These are phyloP conservation scores for Incurvaria masculella DNA, from an alignment of 2,888 invertebrate species.

Conservation along the genomic window DNA sequence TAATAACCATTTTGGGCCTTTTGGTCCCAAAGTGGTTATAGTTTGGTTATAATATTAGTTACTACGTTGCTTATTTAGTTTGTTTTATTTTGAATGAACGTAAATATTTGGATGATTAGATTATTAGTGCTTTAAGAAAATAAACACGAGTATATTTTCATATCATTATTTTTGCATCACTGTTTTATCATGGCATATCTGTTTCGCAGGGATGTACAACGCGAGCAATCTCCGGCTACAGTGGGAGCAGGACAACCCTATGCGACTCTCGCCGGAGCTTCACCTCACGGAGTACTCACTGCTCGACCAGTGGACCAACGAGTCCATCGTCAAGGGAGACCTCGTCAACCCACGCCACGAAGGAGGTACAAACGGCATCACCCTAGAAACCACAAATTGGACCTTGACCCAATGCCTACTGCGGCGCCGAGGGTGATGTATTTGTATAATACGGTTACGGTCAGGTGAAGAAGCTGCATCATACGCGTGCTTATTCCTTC, in stretches of 20 bases:
- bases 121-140: too few relatives aligned
- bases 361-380: slow-evolving; percentile 60
- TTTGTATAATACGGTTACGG: neutral
- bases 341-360: slow-evolving; percentile 66
- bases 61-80: too few relatives aligned
- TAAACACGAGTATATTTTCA: neutral
- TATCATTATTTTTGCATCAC: slow-evolving; percentile 14
- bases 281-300: slow-evolving; percentile 80
- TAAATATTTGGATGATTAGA: too few relatives aligned
- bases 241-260: slow-evolving; percentile 74
- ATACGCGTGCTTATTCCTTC: neutral
- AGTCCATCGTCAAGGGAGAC: slow-evolving; percentile 66
- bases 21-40: too few relatives aligned
- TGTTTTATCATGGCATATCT: slow-evolving; percentile 16
- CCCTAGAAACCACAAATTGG: too few relatives aligned
- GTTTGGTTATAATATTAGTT: too few relatives aligned
- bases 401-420: neutral
- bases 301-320: slow-evolving; percentile 68
- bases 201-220: slow-evolving; percentile 74
- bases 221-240: slow-evolving; percentile 68
- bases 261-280: slow-evolving; percentile 70
- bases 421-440: too few relatives aligned
- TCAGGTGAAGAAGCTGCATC: neutral
- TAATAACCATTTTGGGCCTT: too few relatives aligned
- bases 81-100: too few relatives aligned